Conservation (phyloP, 2,113 vertebrate genomes). For the pig (Sus scrofa) region T2T-Sscrofa CM000822.6:22322001-22322500, state of each 20-base stretch:
- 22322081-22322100: too few species aligned
- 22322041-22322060: too few species aligned
- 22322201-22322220: too few species aligned
- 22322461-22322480: conserved; percentile 10
- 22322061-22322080: too few species aligned
- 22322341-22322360: conserved; percentile 18
- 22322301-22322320: neutral
- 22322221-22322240: too few species aligned
- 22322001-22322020: too few species aligned
- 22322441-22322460: neutral
- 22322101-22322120: too few species aligned
- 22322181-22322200: too few species aligned
- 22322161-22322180: too few species aligned
- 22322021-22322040: too few species aligned
- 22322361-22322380: neutral
- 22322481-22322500: neutral
- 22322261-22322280: neutral
- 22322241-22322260: neutral
- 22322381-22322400: neutral
- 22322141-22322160: too few species aligned
- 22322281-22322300: neutral
- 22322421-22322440: neutral
- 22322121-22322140: too few species aligned
- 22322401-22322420: neutral
- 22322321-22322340: neutral